Base-by-base conservation (phyloP, 2,888 invertebrate species). In the Kryphioiulus occultus region DNA sequence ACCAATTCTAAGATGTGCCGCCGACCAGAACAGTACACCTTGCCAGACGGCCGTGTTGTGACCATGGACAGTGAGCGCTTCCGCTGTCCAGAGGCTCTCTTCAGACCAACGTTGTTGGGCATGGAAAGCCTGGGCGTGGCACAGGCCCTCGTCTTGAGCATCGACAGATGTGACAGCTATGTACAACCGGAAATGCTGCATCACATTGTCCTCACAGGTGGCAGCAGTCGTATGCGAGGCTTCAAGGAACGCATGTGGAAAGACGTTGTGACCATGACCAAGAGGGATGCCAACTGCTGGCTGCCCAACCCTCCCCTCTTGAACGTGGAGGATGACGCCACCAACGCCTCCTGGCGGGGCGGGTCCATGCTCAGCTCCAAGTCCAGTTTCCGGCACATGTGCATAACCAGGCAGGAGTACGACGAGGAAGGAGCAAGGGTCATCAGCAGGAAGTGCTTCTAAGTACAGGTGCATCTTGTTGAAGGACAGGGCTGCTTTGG, bases 191-290 rank as follows among this genome's bases (percentile, higher is more conserved):
- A 82, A 82, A 82, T 82, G 82, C 82, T 82, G n/a, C 30, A 82
- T 30, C 5, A 32, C 32, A 32, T 82, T 10, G 82, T n/a, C 30
- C 26, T 82, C 17, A 30, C 82, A 9, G 82, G 82, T 10, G 82
- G 82, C 17, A 82, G 15, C 22, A 82, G 30, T n/a, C 82, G 4
- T 22, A 9, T 82, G 32, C 7, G 15, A 15, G 82, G 82, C 30
- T 82, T 82, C 22, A 82, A 82, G 82, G 82, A 82, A n/a, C 47
- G 47, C 47, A 47, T 47, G 47, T 47, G 47, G 47, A 47, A 47
- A 17, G 82, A 82, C 82, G 82, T 26, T 15, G 82, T 32, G 82
- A 32, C 82, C 15, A 32, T 82, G 82, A 82, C 32, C 82, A 32
- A 82, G 26, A 32, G n/a, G 82, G 26, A 26, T 82, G 82, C 82